Evolutionary conservation across 2,113 vertebrate species (phyloP).

Genomic region (Melanocharis versteri): DNA sequence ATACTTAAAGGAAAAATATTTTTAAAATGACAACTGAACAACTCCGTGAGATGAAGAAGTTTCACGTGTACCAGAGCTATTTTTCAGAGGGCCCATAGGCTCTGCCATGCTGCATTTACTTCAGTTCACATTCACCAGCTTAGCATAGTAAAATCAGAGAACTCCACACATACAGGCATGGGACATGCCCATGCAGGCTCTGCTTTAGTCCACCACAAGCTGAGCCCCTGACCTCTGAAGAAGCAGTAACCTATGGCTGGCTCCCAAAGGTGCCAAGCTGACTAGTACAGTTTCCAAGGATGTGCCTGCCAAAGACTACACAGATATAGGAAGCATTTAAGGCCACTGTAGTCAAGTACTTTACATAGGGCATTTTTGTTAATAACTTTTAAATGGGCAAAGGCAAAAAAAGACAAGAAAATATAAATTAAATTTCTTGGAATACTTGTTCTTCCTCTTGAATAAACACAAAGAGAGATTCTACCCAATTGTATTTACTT

Average conservation of each 20-base stretch:
- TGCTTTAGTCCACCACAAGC: neutral
- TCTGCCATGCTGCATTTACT: neutral
- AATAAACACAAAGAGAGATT: neutral
- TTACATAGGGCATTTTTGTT: neutral
- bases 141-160: neutral
- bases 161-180: accelerated
- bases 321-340: neutral
- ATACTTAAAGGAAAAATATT: neutral
- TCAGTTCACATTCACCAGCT: neutral
- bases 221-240: neutral
- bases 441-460: neutral
- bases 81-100: neutral
- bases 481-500: neutral
- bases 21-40: neutral
- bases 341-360: neutral
- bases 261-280: neutral
- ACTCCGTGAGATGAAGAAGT: neutral
- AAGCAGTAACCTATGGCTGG: neutral
- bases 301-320: neutral
- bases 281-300: neutral
- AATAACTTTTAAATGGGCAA: neutral
- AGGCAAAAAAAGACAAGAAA: neutral
- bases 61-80: neutral
- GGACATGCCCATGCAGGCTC: neutral
- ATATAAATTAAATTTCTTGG: neutral